Evolutionary conservation across 1,140 invertebrate genomes (phyloP).

Genomic region (Alviniconcha marisindica): DNA sequence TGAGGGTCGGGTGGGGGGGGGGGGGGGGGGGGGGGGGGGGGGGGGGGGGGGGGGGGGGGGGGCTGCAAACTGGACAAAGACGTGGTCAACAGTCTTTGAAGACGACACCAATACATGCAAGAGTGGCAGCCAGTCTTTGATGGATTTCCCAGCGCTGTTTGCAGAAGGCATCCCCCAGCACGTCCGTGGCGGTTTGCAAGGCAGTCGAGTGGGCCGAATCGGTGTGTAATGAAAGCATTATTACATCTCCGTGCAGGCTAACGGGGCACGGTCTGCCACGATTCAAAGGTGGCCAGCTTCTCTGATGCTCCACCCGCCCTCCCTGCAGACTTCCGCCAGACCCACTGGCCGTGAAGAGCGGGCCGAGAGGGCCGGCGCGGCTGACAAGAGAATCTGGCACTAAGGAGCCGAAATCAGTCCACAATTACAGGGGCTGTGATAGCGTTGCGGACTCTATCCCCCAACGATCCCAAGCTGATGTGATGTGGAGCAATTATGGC

Average conservation of each 20-base stretch:
- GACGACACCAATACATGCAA: conserved; percentile 1
- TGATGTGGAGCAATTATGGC: conserved; percentile 27
- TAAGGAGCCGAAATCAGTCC: conserved; percentile 13
- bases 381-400: conserved; percentile 12
- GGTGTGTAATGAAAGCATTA: conserved; percentile 19
- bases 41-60: neutral
- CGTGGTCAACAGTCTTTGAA: conserved; percentile 25
- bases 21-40: neutral
- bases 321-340: too few relatives aligned
- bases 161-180: neutral
- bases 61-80: neutral
- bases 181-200: neutral
- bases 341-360: too few relatives aligned
- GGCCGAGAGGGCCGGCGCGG: neutral
- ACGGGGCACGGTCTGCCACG: conserved; percentile 25
- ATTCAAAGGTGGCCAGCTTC: conserved; percentile 6
- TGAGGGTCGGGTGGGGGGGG: neutral
- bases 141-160: neutral
- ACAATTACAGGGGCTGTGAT: conserved; percentile 1
- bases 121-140: conserved; percentile 8
- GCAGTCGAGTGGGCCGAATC: neutral
- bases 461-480: conserved; percentile 3
- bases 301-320: neutral
- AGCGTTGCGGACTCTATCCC: neutral
- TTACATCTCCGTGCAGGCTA: conserved; percentile 14